Evolutionary conservation across 2,113 vertebrate species (phyloP).

Genomic region (Zosterops hypoxanthus): DNA sequence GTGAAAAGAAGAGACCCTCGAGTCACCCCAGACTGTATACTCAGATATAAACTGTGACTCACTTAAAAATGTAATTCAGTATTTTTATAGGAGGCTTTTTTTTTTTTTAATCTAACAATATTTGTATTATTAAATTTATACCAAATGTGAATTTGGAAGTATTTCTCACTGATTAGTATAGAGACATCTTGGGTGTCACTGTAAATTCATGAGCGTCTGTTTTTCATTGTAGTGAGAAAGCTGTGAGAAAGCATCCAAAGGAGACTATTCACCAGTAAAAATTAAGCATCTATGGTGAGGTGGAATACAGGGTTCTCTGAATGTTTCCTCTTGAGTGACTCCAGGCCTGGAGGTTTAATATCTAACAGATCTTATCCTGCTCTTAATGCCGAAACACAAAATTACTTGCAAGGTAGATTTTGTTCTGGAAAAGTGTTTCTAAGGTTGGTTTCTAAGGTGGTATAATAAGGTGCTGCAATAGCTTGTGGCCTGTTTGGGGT

Average conservation of each 20-base stretch:
- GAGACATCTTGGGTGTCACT: slow-evolving; percentile 28
- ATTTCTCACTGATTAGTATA: slow-evolving; percentile 11
- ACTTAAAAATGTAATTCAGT: background rate
- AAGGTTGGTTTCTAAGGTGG: background rate
- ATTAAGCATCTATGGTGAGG: background rate
- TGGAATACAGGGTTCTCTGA: background rate
- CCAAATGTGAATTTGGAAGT: slow-evolving; percentile 47
- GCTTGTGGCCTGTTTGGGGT: background rate
- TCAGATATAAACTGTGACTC: slow-evolving; percentile 10
- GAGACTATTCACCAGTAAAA: background rate
- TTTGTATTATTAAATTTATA: slow-evolving; percentile 51
- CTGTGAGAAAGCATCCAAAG: slow-evolving; percentile 8
- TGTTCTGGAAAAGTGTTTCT: background rate
- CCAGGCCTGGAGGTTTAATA: background rate
- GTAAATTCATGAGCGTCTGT: slow-evolving; percentile 35
- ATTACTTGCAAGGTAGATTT: background rate
- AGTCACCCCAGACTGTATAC: background rate
- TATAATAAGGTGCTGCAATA: background rate
- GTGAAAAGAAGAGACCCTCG: background rate
- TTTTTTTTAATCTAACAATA: background rate
- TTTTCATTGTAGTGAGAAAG: slow-evolving; percentile 28
- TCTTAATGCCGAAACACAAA: background rate
- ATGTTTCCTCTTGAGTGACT: background rate
- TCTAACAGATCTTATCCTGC: background rate
- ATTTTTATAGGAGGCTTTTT: background rate